phyloP scores from a whole-genome alignment of 2,888 invertebrate genomes.

The Papilio gigon region DNA sequence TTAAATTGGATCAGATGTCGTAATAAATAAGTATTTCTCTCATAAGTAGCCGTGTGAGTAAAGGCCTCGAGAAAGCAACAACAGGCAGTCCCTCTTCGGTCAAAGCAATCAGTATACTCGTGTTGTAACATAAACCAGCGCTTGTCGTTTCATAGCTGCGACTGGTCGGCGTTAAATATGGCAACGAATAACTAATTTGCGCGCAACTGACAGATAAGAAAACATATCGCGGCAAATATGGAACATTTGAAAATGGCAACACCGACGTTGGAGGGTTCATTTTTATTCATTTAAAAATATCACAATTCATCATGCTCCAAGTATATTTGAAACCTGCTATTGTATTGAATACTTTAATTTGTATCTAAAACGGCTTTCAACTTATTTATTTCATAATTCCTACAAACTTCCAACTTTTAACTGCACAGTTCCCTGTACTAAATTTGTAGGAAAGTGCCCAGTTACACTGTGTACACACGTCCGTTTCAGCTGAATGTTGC shows the following conservation, averaged over 20 bases:
- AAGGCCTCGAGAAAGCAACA: background rate
- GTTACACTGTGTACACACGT: too few relatives aligned
- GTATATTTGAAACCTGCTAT: too few relatives aligned
- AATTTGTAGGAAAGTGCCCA: too few relatives aligned
- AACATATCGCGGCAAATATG: constrained; percentile 21
- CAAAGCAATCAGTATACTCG: background rate
- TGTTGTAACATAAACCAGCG: background rate
- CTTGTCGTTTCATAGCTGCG: background rate
- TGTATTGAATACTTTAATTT: too few relatives aligned
- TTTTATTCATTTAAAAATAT: background rate
- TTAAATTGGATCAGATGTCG: background rate
- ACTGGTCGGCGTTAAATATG: constrained; percentile 19
- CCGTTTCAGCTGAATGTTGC: too few relatives aligned
- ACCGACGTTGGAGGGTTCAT: background rate
- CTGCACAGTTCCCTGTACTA: too few relatives aligned
- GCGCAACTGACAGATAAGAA: constrained; percentile 15
- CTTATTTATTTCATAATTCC: too few relatives aligned
- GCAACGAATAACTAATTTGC: constrained; percentile 23
- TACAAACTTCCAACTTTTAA: too few relatives aligned
- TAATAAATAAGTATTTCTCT: background rate
- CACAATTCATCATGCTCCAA: too few relatives aligned
- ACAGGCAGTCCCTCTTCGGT: background rate
- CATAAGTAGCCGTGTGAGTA: background rate
- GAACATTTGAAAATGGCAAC: constrained; percentile 16
- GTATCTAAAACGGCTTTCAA: too few relatives aligned